Conservation (phyloP, 2,888 invertebrate species). For the Ichneumoninae sp. region DNA sequence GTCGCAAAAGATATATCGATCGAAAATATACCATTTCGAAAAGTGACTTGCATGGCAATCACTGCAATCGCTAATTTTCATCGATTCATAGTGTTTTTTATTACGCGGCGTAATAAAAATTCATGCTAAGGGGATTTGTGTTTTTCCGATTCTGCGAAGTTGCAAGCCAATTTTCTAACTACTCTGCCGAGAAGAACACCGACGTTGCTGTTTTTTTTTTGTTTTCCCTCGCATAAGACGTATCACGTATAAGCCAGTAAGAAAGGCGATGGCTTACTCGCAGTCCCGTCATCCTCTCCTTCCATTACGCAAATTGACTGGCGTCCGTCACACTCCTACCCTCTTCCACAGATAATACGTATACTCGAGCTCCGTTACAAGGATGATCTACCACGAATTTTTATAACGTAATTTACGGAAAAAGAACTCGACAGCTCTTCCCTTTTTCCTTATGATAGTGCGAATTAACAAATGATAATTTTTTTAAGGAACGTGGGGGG, state of each 20-base stretch:
- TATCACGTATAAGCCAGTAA: constrained; percentile 13
- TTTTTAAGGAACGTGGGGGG: neutral
- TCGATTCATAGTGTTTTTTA: no score
- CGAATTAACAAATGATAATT: neutral
- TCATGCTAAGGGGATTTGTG: no score
- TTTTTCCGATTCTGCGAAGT: no score
- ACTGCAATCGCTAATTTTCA: no score
- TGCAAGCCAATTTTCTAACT: neutral
- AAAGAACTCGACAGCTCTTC: neutral
- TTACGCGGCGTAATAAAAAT: no score
- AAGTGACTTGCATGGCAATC: no score
- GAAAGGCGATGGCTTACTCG: neutral
- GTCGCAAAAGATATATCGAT: no score
- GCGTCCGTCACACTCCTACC: constrained; percentile 37
- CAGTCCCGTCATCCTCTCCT: constrained; percentile 34
- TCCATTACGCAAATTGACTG: constrained; percentile 65
- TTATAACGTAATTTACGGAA: constrained; percentile 39
- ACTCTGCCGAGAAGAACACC: neutral
- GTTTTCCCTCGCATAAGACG: neutral
- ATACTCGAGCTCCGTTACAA: constrained; percentile 2
- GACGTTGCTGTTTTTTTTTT: neutral
- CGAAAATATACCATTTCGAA: no score
- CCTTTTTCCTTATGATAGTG: neutral
- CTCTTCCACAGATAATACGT: constrained; percentile 7
- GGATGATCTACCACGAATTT: constrained; percentile 45